Base-by-base conservation (phyloP, 2,797 vertebrate species). In the Channa striata region DNA sequence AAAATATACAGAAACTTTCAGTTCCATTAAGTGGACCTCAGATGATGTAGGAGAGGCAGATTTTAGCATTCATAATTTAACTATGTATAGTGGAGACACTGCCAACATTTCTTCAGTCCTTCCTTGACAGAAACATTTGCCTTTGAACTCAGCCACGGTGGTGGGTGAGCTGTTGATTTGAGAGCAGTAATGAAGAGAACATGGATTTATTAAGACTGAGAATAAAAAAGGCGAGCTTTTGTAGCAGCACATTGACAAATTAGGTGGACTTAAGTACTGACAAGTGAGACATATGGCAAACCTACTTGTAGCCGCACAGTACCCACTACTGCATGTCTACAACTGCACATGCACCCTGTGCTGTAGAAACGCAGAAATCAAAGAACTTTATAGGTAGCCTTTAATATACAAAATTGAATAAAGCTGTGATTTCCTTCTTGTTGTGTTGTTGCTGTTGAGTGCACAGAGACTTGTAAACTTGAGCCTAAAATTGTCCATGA, bases 151-250 rank as follows among this genome's bases (percentile, higher is more conserved):
- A 25, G 12, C 13, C 0, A 13, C 39, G 51, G 17, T 30, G 39
- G 11, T 42, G 43, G 43, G 30, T 30, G 39, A 36, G 34, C n/a
- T 63, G 23, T 53, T 47, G 7, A 39, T 65, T 40, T 48, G 39
- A 30, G 19, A 21, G 34, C 52, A 36, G 48, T 30, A 46, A 61
- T 80, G 48, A 59, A 46, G 40, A 46, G 21, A 2, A 36, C 43
- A 44, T 63, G 8, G 52, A 73, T 73, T 75, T 68, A 71, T 80
- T 50, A 65, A 63, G 25, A 21, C 30, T 6, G 25, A 1, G 36
- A 21, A 49, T 59, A 20, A 53, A 52, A 50, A 59, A 21, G 23
- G n/a, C 14, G 9, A 25, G 23, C 20, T 12, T 36, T 56, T 52
- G 21, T 12, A 21, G 25, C 48, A 54, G 59, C 14, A 17, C 25